These are phyloP conservation scores for Synanceia verrucosa DNA, from an alignment of 2,797 vertebrate genomes.

Conservation along the genomic window DNA sequence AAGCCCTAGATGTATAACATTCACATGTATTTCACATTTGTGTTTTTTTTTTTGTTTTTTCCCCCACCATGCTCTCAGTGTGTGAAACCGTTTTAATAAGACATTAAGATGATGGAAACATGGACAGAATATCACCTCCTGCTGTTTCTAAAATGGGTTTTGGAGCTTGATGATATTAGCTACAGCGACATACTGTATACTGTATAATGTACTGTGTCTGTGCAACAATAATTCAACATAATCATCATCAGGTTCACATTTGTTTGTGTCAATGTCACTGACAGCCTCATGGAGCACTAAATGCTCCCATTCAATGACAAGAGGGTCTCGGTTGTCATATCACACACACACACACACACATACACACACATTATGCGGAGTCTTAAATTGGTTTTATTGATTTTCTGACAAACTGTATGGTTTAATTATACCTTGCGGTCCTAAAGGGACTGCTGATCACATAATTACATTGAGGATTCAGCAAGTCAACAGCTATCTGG, in stretches of 20 bases:
- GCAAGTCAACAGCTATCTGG: neutral
- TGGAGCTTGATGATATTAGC: neutral
- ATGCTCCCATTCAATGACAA: slow-evolving; percentile 24
- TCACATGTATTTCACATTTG: neutral
- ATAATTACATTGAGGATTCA: slow-evolving; percentile 36
- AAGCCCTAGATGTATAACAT: no score
- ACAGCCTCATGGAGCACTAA: slow-evolving; percentile 14
- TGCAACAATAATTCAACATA: neutral
- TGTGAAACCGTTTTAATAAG: neutral
- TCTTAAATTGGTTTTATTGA: slow-evolving; percentile 62
- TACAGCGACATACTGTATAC: neutral
- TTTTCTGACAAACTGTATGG: slow-evolving; percentile 55
- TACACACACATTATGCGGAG: slow-evolving; percentile 29
- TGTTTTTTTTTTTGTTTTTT: neutral
- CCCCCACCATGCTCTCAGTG: fast-evolving
- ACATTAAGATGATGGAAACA: neutral
- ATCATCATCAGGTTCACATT: neutral
- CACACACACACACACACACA: slow-evolving; percentile 28
- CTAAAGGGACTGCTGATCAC: slow-evolving; percentile 41
- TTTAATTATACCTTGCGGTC: slow-evolving; percentile 50
- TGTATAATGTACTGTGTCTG: neutral
- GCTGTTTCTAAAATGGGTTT: neutral
- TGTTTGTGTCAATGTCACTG: slow-evolving; percentile 1
- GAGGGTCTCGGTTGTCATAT: slow-evolving; percentile 41
- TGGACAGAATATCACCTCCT: no score